These are phyloP conservation scores for Chaunax sp. DNA, from an alignment of 2,797 vertebrate species.

Conservation along the genomic window DNA sequence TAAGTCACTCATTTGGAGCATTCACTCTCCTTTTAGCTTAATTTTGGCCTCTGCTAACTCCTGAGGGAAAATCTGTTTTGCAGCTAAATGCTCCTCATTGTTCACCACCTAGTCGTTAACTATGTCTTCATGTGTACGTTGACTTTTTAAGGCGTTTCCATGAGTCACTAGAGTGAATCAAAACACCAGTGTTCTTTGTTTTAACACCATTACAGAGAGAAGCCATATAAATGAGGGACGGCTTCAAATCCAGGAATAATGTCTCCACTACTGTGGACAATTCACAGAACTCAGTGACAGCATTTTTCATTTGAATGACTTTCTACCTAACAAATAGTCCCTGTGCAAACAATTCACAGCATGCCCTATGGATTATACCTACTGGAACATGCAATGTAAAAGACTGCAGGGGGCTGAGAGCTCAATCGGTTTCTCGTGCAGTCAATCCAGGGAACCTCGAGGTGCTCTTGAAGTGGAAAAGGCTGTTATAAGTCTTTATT, in stretches of 20 bases:
- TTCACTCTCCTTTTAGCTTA: background rate
- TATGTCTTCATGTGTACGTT: too few relatives aligned
- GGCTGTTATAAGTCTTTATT: too few relatives aligned
- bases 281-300: background rate
- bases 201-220: too few relatives aligned
- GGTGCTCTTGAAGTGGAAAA: constrained; percentile 10
- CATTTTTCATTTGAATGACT: constrained; percentile 3
- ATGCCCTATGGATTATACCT: constrained; percentile 1
- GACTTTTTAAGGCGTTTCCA: too few relatives aligned
- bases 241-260: constrained; percentile 3
- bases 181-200: too few relatives aligned
- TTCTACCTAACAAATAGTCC: background rate
- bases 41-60: background rate
- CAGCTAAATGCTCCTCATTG: background rate
- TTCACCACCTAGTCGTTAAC: background rate
- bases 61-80: background rate
- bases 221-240: too few relatives aligned
- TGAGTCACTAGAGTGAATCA: background rate
- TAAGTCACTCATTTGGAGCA: background rate
- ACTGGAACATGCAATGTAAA: background rate
- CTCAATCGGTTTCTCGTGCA: constrained; percentile 17
- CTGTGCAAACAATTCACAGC: background rate
- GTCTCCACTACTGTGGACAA: background rate
- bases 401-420: background rate
- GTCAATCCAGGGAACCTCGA: constrained; percentile 14